Base-by-base conservation (phyloP, 1,140 invertebrate species). In the Sycophila sp. region DNA sequence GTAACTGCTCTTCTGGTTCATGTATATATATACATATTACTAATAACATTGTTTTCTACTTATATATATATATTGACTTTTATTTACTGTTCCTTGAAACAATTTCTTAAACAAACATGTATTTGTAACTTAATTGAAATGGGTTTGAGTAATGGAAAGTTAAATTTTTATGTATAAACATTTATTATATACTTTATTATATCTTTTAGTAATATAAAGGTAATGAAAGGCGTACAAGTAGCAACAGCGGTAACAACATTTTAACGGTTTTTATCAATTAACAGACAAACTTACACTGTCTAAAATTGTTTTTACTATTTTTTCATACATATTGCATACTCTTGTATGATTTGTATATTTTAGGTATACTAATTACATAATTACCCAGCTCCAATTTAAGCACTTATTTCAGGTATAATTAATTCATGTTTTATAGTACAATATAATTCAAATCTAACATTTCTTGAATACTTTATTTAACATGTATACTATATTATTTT, bases 11-110 rank as follows among this genome's bases (percentile, higher is more conserved):
- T 45, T 19, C 49, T 40, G 19, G 32, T 71, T 64, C 75, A 73
- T 79, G 76, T 80, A 80, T 75, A 79, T 79, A 78, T 75, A 78
- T 75, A 79, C 63, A 75, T 77, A 76, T 71, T 73, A 69, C 74
- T 77, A 74, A 77, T 77, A 74, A 76, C 72, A 77, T 69, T 65
- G 55, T 71, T 80, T 80, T 80, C 73, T 80, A 80, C 77, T 78
- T 80, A 76, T 69, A 77, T 78, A 77, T n/a, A 75, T 71, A 38
- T 59, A 19, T 30, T 22, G 28, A 2, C 22, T 34, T 28, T 55
- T 34, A 28, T 45, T 62, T 17, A 15, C 38, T 19, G 22, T 19
- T 28, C 36, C 13, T 3, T 17, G 5, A 34, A 40, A 65, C 38
- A 51, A 47, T 51, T 26, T 26, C 17, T n/a, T 11, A 42, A 55